Percentiles rank a stretch among this genome's conserved stretches.
Evolutionary conservation across 53 echinoderm and acorn worm genomes (phyloP).

Genomic region (Astropecten irregularis): DNA sequence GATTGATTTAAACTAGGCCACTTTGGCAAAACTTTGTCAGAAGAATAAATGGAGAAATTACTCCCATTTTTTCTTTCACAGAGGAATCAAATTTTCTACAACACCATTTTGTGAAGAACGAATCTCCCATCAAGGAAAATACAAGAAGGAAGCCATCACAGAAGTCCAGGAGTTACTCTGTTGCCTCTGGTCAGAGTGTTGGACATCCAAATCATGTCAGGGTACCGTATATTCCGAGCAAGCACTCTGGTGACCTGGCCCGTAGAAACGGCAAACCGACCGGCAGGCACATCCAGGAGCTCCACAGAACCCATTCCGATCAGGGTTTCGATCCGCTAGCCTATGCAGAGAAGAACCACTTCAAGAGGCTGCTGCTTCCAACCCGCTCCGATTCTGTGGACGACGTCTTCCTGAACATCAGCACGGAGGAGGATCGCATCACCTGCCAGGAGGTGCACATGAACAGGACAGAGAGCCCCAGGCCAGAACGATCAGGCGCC

Average conservation of each 20-base stretch:
- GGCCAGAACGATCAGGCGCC: neutral
- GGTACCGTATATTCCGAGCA: neutral
- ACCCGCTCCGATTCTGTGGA: constrained; percentile 54
- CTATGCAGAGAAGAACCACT: constrained; percentile 49
- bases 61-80: constrained; percentile 11
- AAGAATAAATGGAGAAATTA: too few species aligned
- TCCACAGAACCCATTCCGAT: constrained; percentile 25
- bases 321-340: constrained; percentile 6
- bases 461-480: neutral
- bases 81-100: constrained; percentile 2
- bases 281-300: neutral
- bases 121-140: neutral
- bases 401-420: constrained; percentile 54
- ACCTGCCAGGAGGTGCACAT: constrained; percentile 12
- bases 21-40: too few species aligned
- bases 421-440: constrained; percentile 32
- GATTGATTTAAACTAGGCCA: too few species aligned
- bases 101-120: neutral
- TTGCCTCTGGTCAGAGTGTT: constrained; percentile 2
- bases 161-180: constrained; percentile 1
- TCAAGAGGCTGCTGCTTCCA: constrained; percentile 49
- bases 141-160: neutral
- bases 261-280: neutral
- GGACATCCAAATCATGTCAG: constrained; percentile 10
- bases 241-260: neutral